Conservation (phyloP, 1,140 invertebrate species). For the Drosophila carrolli region DNA sequence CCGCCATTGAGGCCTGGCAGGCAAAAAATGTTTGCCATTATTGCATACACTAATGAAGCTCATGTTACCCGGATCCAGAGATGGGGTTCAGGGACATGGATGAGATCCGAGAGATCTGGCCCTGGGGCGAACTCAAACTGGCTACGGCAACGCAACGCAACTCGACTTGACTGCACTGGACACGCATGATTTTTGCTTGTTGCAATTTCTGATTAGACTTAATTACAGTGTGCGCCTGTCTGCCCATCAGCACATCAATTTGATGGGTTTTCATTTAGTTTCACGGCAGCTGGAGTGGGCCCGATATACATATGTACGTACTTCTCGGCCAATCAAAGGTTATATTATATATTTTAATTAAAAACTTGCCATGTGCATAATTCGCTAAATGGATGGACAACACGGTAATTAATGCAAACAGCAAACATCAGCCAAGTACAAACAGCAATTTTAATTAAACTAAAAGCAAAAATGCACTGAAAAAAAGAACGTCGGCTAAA, state of each 20-base stretch:
- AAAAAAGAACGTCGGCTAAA: neutral
- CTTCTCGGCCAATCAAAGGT: conserved; percentile 66
- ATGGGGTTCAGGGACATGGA: conserved; percentile 9
- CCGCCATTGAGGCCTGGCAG: conserved; percentile 65
- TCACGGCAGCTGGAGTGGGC: neutral
- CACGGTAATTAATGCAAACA: conserved; percentile 76
- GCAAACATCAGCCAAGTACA: conserved; percentile 36
- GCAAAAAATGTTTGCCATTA: conserved; percentile 83
- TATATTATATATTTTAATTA: conserved; percentile 81
- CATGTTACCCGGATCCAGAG: conserved; percentile 61
- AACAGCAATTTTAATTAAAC: conserved; percentile 77
- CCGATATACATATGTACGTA: conserved; percentile 5
- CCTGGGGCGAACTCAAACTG: conserved; percentile 34
- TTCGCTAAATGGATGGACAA: conserved; percentile 80
- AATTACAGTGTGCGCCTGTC: conserved; percentile 75
- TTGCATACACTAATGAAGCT: conserved; percentile 83
- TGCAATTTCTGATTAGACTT: conserved; percentile 83
- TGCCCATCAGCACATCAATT: conserved; percentile 74
- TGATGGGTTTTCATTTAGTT: conserved; percentile 72
- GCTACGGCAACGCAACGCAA: conserved; percentile 19
- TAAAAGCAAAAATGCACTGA: conserved; percentile 62
- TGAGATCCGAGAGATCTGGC: conserved; percentile 44
- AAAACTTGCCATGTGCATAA: conserved; percentile 79
- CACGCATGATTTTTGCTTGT: conserved; percentile 81
- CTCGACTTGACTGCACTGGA: conserved; percentile 55